Evolutionary conservation across 2,888 invertebrate species (phyloP), one percentile per base, ranked within the genome.

Genomic region (Copidosoma aretas): DNA sequence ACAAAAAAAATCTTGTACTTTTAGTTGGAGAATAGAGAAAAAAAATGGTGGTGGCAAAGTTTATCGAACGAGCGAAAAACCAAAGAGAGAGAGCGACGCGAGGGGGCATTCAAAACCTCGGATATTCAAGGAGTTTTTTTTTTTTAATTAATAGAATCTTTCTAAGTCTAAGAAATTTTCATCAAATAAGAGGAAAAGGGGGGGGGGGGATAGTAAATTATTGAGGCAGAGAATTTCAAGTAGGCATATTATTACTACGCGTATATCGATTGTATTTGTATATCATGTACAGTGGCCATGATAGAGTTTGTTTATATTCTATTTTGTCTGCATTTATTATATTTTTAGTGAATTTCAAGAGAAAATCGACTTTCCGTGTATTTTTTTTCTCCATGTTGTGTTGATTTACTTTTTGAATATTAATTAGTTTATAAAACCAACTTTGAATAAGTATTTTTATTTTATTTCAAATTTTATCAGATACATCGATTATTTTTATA

Each of bases 211-310:
- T 57, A 52, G 49, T 39, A 63, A 67, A 66, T 69, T 68, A 52
- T 57, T 41, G 64, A n/a, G n/a, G 57, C 51, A 46, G 68, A 63
- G 53, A 68, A 64, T 68, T 49, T 46, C 43, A 58, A 66, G 32
- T 71, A 60, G 60, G 19, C 53, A 63, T 64, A 71, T 68, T 69
- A 67, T 63, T n/a, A n/a, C n/a, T n/a, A 59, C 53, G 43, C 41
- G 56, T 73, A 67, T 66, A 72, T 70, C 66, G 67, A 71, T 76
- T 76, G 71, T 75, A 78, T 72, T 77, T 78, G 77, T 79, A 79
- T 78, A 77, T 78, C 78, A 75, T 79, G 78, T 79, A 79, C 78
- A 79, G 77, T 74, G 68, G 76, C 75, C 75, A 74, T 74, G 68
- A 73, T 74, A 73, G 67, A 73, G 59, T 67, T 74, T 72, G 60